Evolutionary conservation across 2,797 vertebrate genomes (phyloP).

Genomic region (Scomberomorus guttatus): DNA sequence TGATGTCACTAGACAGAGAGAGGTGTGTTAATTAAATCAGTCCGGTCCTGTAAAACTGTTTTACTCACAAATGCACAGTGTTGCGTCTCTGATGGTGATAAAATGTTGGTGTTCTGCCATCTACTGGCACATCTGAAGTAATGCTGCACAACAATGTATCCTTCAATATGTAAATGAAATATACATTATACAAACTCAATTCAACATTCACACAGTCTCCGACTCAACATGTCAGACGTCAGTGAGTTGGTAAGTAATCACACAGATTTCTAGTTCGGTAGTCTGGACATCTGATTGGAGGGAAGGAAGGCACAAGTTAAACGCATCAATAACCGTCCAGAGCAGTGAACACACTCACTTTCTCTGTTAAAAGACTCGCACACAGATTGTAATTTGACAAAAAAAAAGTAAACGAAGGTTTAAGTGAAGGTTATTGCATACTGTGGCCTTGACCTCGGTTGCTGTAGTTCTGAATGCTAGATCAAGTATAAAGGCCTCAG

Average conservation of each 20-base stretch:
- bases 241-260: not conserved
- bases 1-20: conserved; percentile 17
- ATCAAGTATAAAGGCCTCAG: conserved; percentile 6
- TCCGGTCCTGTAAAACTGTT: not conserved
- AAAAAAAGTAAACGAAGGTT: conserved; percentile 17
- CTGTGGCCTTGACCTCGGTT: not conserved
- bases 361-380: not conserved
- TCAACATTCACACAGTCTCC: conserved; percentile 25
- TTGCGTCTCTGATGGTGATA: not conserved
- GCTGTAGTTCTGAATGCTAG: conserved; percentile 1
- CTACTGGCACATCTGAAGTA: conserved; percentile 31
- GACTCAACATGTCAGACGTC: conserved; percentile 3
- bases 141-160: not conserved
- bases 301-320: conserved; percentile 41
- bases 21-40: conserved; percentile 1
- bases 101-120: conserved; percentile 32
- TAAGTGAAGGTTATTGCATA: not conserved
- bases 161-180: not conserved
- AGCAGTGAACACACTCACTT: not conserved
- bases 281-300: not conserved
- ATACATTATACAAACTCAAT: conserved; percentile 16
- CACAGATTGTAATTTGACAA: not conserved
- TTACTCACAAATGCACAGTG: conserved; percentile 16
- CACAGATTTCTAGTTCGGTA: not conserved
- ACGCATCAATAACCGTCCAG: not conserved